Conservation (phyloP, 2,888 invertebrate genomes). For the Tetropium fuscum region DNA sequence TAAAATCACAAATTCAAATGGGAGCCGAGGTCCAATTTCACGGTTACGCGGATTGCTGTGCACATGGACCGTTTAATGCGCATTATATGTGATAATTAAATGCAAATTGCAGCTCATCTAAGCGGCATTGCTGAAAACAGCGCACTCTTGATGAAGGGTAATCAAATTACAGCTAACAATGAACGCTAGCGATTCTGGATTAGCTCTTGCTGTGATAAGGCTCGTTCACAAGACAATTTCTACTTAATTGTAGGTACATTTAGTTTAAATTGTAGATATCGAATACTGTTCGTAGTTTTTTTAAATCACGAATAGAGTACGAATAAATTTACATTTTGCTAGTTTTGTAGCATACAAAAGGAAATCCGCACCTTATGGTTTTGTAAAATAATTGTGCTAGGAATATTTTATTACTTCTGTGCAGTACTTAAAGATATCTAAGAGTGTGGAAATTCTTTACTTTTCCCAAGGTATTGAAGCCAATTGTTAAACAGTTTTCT, state of each 20-base stretch:
- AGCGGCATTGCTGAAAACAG: slow-evolving; percentile 66
- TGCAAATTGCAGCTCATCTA: slow-evolving; percentile 67
- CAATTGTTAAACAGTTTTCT: too few relatives aligned
- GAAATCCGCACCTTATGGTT: background rate
- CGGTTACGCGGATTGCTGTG: slow-evolving; percentile 59
- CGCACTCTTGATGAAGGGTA: slow-evolving; percentile 66
- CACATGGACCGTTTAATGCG: slow-evolving; percentile 63
- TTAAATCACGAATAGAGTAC: background rate
- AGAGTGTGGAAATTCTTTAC: too few relatives aligned
- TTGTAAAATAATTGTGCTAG: background rate
- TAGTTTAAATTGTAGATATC: slow-evolving; percentile 10
- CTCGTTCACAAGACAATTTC: slow-evolving; percentile 48
- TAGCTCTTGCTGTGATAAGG: slow-evolving; percentile 43
- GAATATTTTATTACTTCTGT: background rate
- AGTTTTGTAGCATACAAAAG: background rate
- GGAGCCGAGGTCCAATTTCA: slow-evolving; percentile 61
- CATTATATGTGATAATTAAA: slow-evolving; percentile 68
- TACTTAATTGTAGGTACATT: slow-evolving; percentile 12
- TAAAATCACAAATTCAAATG: slow-evolving; percentile 61
- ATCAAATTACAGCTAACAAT: slow-evolving; percentile 66
- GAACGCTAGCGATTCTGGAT: slow-evolving; percentile 50
- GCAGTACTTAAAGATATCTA: too few relatives aligned
- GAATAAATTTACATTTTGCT: background rate
- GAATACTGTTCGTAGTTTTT: background rate
- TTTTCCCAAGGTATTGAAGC: too few relatives aligned